phyloP scores from a whole-genome alignment of 2,113 vertebrate species.

The Pycnonotus jocosus region DNA sequence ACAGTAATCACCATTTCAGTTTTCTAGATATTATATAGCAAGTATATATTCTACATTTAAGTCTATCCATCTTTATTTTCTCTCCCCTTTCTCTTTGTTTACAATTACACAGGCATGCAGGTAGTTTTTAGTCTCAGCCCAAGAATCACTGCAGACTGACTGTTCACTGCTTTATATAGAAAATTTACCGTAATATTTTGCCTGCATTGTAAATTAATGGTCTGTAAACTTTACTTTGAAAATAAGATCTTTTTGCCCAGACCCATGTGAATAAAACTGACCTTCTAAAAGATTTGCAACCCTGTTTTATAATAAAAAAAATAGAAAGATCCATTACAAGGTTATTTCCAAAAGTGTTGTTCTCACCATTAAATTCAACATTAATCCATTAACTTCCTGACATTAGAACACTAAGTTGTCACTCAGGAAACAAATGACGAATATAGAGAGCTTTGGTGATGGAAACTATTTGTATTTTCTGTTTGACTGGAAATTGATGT shows the following conservation, averaged over 20 bases:
- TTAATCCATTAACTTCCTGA: conserved; percentile 67
- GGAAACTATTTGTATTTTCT: conserved; percentile 58
- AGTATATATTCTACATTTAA: background rate
- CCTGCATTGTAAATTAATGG: conserved; percentile 28
- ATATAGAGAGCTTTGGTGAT: conserved; percentile 15
- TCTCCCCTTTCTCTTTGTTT: background rate
- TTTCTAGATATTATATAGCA: background rate
- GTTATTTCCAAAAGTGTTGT: conserved; percentile 52
- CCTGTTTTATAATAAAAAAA: conserved; percentile 48
- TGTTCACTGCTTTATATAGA: background rate
- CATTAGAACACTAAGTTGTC: conserved; percentile 38
- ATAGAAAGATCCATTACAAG: conserved; percentile 49
- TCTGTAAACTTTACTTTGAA: conserved; percentile 45
- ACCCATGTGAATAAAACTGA: conserved; percentile 43
- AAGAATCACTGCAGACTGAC: background rate
- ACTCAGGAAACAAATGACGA: conserved; percentile 39
- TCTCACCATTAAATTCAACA: conserved; percentile 64
- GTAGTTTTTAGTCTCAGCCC: background rate
- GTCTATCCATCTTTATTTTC: background rate
- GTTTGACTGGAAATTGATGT: conserved; percentile 44
- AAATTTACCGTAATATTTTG: conserved; percentile 32
- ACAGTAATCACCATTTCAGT: background rate
- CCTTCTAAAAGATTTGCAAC: conserved; percentile 32
- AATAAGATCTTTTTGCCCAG: conserved; percentile 9
- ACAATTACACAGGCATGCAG: background rate